A percentile compares a stretch with the other conserved stretches of the same genome.
These are phyloP conservation scores for Nibea albiflora DNA, from an alignment of 2,113 vertebrate genomes.

Conservation along the genomic window DNA sequence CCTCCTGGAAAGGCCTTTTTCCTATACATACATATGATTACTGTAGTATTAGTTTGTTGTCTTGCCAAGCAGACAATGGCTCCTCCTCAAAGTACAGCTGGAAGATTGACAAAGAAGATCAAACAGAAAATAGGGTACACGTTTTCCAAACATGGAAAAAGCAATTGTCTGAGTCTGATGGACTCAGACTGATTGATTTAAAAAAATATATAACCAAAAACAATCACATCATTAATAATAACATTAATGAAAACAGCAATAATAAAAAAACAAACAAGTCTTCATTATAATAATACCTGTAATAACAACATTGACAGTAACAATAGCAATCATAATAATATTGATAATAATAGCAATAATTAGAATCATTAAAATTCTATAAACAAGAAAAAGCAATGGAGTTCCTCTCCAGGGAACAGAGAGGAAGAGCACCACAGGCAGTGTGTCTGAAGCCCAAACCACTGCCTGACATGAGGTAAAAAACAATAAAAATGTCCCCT, in stretches of 20 bases:
- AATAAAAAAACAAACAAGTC: slow-evolving; percentile 81
- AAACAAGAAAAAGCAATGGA: slow-evolving; percentile 85
- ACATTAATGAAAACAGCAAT: slow-evolving; percentile 84
- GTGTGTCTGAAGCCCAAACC: slow-evolving; percentile 82
- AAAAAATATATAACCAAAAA: slow-evolving; percentile 77
- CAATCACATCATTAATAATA: slow-evolving; percentile 84
- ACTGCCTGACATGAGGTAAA: slow-evolving; percentile 90
- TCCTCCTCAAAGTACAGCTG: slow-evolving; percentile 72
- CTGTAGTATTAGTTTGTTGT: slow-evolving; percentile 31
- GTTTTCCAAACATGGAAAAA: slow-evolving; percentile 79
- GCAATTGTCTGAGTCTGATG: slow-evolving; percentile 65
- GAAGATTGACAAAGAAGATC: slow-evolving; percentile 60
- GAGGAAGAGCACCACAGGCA: slow-evolving; percentile 88
- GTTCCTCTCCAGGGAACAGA: slow-evolving; percentile 81
- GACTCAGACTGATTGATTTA: slow-evolving; percentile 73
- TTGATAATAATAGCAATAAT: slow-evolving; percentile 87
- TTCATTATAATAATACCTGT: slow-evolving; percentile 88
- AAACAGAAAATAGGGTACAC: slow-evolving; percentile 52
- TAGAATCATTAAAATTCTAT: slow-evolving; percentile 88
- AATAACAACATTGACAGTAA: slow-evolving; percentile 88
- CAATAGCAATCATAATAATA: slow-evolving; percentile 88
- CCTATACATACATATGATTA: not conserved
- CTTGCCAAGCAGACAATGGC: slow-evolving; percentile 48
- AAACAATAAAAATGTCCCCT: slow-evolving; percentile 80
- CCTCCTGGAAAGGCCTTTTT: not conserved